Percentiles rank a stretch among this genome's conserved stretches.
phyloP scores from a whole-genome alignment of 2,888 invertebrate species.

The Disparrhopalites patrizii region DNA sequence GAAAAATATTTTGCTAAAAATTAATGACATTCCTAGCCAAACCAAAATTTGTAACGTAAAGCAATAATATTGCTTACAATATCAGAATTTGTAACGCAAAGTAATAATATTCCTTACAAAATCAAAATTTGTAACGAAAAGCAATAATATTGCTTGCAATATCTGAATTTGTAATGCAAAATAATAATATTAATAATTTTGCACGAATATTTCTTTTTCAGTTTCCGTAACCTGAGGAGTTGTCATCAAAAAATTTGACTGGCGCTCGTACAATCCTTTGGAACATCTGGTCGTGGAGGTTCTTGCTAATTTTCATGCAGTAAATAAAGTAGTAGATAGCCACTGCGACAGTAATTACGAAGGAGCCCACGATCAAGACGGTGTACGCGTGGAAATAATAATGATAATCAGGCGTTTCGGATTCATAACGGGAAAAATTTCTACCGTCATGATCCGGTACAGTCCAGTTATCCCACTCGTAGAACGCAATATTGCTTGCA shows the following conservation, averaged over 20 bases:
- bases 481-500: neutral
- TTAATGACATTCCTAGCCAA: neutral
- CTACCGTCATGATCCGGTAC: neutral
- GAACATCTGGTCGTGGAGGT: slow-evolving; percentile 56
- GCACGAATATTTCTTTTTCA: neutral
- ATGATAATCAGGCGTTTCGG: neutral
- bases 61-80: neutral
- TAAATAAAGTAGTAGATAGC: slow-evolving; percentile 52
- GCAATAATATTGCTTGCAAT: neutral
- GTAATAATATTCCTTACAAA: neutral
- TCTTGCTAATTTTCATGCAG: slow-evolving; percentile 52
- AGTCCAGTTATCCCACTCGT: neutral
- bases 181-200: neutral
- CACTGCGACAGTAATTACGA: slow-evolving; percentile 41
- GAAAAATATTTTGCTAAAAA: too few relatives aligned
- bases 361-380: neutral
- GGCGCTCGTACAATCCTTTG: slow-evolving; percentile 53
- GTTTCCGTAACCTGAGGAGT: slow-evolving; percentile 42
- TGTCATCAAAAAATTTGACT: slow-evolving; percentile 49
- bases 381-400: slow-evolving; percentile 3
- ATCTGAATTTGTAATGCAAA: neutral
- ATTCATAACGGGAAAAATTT: too few relatives aligned
- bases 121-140: neutral
- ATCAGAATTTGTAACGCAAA: neutral
- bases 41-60: neutral